Conservation (phyloP, 1,140 invertebrate genomes). For the Mya arenaria region DNA sequence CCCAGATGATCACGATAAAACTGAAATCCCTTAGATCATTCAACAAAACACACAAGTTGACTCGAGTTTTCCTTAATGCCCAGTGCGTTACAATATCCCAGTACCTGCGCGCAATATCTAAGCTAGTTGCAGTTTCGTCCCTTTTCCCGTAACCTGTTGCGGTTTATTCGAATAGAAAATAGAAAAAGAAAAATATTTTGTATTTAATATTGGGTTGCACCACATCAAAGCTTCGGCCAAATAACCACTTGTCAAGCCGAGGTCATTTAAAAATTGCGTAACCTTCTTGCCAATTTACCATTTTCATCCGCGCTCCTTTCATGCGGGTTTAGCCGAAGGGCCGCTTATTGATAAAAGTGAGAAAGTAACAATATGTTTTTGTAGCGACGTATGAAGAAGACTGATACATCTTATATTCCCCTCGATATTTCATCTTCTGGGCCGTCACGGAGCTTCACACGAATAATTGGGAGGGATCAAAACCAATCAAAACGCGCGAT, state of each 20-base stretch:
- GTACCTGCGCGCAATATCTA: too few relatives aligned
- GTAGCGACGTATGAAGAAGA: conserved; percentile 29
- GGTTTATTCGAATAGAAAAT: too few relatives aligned
- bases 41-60: too few relatives aligned
- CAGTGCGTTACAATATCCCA: too few relatives aligned
- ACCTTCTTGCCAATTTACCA: too few relatives aligned
- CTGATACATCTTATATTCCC: conserved; percentile 39
- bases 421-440: conserved; percentile 46
- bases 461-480: conserved; percentile 57
- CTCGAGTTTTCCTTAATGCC: too few relatives aligned
- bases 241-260: conserved; percentile 11
- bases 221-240: conserved; percentile 13
- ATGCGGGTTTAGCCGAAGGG: conserved; percentile 37
- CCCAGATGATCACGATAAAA: not conserved
- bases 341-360: conserved; percentile 45
- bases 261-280: conserved; percentile 44
- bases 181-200: too few relatives aligned
- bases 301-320: too few relatives aligned
- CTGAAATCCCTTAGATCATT: not conserved
- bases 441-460: conserved; percentile 49
- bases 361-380: conserved; percentile 57
- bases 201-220: not conserved
- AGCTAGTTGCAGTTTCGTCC: not conserved
- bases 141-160: not conserved
- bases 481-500: conserved; percentile 66